Conservation (phyloP, 2,888 invertebrate genomes). For the Cantharis nigra region DNA sequence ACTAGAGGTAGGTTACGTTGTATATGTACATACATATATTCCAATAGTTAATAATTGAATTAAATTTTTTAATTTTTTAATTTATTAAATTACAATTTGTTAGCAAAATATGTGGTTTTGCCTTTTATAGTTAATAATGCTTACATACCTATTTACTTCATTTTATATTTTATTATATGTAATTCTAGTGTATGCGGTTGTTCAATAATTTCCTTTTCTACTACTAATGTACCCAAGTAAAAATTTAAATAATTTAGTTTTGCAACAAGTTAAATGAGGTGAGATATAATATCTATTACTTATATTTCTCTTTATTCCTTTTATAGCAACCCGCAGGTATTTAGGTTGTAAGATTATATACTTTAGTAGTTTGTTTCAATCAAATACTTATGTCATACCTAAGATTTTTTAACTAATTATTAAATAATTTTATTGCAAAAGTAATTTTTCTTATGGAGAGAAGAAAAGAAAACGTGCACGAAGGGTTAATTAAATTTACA, state of each 20-base stretch:
- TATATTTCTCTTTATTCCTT: not conserved
- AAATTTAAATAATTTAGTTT: constrained; percentile 1
- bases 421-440: not conserved
- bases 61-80: not conserved
- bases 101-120: not conserved
- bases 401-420: not conserved
- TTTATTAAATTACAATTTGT: not conserved
- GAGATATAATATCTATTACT: not conserved
- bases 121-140: not conserved
- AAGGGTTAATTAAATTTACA: not conserved
- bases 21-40: not conserved
- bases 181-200: not conserved
- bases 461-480: not conserved
- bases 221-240: not conserved
- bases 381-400: not conserved
- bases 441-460: not conserved
- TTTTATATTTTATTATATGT: not conserved
- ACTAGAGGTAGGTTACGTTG: not conserved
- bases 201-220: not conserved
- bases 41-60: not conserved
- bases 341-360: constrained; percentile 4
- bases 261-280: not conserved
- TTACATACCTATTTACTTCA: not conserved
- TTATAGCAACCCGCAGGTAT: constrained; percentile 3
- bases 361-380: not conserved